Evolutionary conservation across 2,888 invertebrate species (phyloP), one percentile per base, ranked within the genome.

Genomic region (Chloroclystis v-ata): DNA sequence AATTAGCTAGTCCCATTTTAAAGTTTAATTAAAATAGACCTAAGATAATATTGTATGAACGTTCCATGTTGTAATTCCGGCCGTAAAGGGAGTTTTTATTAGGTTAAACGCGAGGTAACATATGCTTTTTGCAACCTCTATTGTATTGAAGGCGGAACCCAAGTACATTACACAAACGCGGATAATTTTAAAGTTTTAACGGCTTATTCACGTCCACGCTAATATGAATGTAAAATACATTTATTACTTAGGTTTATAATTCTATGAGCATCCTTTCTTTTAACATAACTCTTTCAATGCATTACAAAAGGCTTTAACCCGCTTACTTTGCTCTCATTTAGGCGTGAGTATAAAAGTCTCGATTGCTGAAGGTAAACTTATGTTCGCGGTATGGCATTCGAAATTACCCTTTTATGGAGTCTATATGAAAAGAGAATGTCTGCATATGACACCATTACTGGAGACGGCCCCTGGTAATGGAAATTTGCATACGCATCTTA

Each of bases 401-500:
- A 76, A 74, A 71, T 68, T 71, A 66, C 60, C 67, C 70, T 67
- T 72, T 75, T 70, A 74, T 70, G 65, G 60, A 72, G 69, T 73
- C 69, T 71, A 67, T 78, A 77, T 77, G 72, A 74, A 80, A 81
- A 73, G 73, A 75, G 77, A 79, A 78, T 73, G 75, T 69, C 66
- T 70, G 71, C 76, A 75, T 77, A 78, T 75, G 78, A 78, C 78
- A 78, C 75, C 80, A 79, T 82, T 83, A 77, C 72, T 60, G 67
- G 66, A 73, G 75, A 78, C 75, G 73, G 75, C 66, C 67, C 68
- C 61, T 68, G 66, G 76, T 83, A 85, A 84, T 83, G 79, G 82
- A 78, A 79, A 85, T 86, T 84, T 82, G 78, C 84, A 85, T 84
- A 77, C 78, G 72, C 78, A 81, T 76, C 82, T 85, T 79, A 81